A percentile compares a stretch with the other conserved stretches of the same genome.
Conservation (phyloP, 2,797 vertebrate species). For the Peromyscus eremicus region DNA sequence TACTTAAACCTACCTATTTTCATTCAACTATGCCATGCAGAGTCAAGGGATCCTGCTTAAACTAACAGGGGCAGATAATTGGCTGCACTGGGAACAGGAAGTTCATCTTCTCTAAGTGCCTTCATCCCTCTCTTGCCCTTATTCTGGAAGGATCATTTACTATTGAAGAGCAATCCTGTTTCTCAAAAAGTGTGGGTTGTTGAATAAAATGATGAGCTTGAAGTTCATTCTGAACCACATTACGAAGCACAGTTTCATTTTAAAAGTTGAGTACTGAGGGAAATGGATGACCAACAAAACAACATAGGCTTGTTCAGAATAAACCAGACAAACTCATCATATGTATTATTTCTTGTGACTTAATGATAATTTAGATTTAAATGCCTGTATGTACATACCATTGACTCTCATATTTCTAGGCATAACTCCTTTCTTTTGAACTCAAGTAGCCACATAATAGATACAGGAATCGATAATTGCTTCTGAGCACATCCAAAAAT, state of each 20-base stretch:
- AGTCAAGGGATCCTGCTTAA: neutral
- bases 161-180: neutral
- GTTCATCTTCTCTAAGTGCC: neutral
- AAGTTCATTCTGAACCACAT: neutral
- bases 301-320: constrained; percentile 9
- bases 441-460: neutral
- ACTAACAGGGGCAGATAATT: neutral
- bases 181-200: neutral
- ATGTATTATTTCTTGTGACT: neutral
- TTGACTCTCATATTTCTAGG: neutral
- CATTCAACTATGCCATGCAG: neutral
- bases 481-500: neutral
- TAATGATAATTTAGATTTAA: neutral
- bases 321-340: neutral
- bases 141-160: neutral
- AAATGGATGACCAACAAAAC: constrained; percentile 3
- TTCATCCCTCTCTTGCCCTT: neutral
- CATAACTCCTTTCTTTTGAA: neutral
- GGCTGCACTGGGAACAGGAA: neutral
- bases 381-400: neutral
- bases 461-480: neutral
- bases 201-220: neutral
- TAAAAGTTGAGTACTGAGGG: neutral
- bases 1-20: constrained; percentile 1
- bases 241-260: neutral